phyloP scores from a whole-genome alignment of 53 echinoderm and acorn worm genomes.

The Luidia sarsii region DNA sequence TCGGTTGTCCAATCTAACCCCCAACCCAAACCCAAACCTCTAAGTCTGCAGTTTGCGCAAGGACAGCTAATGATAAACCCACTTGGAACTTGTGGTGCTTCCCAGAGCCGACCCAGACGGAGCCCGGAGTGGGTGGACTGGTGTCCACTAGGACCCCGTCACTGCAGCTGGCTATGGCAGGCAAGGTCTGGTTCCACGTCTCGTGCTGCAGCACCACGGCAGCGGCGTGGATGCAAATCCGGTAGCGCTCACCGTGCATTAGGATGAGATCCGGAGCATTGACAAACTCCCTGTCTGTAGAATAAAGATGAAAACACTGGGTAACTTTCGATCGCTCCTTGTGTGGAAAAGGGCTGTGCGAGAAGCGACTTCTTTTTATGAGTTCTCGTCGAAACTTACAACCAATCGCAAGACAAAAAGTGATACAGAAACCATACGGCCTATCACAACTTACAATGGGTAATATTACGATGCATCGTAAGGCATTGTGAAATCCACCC shows the following conservation, averaged over 20 bases:
- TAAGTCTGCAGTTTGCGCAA: no score
- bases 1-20: no score
- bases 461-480: no score
- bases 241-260: conserved; percentile 48
- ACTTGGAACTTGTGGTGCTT: conserved; percentile 37
- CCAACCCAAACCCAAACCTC: no score
- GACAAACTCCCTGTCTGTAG: conserved; percentile 49
- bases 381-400: no score
- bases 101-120: conserved; percentile 49
- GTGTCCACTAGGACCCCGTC: conserved; percentile 39
- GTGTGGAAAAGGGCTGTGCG: no score
- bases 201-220: conserved; percentile 20
- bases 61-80: background rate
- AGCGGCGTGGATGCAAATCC: conserved; percentile 57
- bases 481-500: no score
- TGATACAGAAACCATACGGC: no score
- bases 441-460: no score
- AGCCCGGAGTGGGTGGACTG: conserved; percentile 41
- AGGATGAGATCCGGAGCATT: conserved; percentile 26
- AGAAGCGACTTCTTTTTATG: no score
- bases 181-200: conserved; percentile 20
- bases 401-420: no score
- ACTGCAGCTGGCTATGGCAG: conserved; percentile 43
- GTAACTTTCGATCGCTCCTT: background rate
- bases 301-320: background rate